A percentile compares a stretch with the other conserved stretches of the same genome.
Evolutionary conservation across 2,888 invertebrate genomes (phyloP).

Genomic region (Melipona bicolor): DNA sequence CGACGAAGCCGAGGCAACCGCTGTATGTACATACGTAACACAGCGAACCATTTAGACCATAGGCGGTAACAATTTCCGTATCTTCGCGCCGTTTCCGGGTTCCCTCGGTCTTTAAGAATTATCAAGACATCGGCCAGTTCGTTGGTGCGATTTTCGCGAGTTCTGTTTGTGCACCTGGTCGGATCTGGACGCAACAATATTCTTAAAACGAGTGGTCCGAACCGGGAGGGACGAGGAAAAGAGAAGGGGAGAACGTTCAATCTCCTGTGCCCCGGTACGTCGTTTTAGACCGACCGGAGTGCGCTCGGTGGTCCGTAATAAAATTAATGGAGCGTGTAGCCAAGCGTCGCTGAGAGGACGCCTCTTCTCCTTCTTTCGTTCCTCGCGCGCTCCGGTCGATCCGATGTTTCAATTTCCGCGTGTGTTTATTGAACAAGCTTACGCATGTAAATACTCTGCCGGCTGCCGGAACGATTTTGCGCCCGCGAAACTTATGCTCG

Average conservation of each 20-base stretch:
- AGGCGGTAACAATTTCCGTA: not conserved
- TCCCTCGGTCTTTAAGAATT: not conserved
- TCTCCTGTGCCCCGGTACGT: slow-evolving; percentile 34
- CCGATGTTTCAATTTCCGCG: slow-evolving; percentile 74
- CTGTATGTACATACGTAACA: not conserved
- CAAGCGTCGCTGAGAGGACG: slow-evolving; percentile 69
- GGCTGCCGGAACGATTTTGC: not conserved
- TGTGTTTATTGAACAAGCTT: slow-evolving; percentile 13
- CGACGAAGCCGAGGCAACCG: slow-evolving; percentile 5
- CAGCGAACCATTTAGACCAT: not conserved
- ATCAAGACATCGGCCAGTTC: slow-evolving; percentile 1
- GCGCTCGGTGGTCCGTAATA: slow-evolving; percentile 76
- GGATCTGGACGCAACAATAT: not conserved
- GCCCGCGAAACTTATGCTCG: not conserved
- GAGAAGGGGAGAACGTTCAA: slow-evolving; percentile 19
- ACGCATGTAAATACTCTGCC: slow-evolving; percentile 10
- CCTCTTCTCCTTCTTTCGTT: slow-evolving; percentile 75
- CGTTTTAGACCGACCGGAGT: slow-evolving; percentile 63
- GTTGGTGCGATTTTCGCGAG: no score
- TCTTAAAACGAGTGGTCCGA: not conserved
- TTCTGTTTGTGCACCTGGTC: no score
- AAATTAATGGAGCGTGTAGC: slow-evolving; percentile 80
- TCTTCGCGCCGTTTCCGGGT: not conserved
- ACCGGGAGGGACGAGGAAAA: not conserved
- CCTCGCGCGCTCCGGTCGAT: slow-evolving; percentile 74